Evolutionary conservation across 1,140 invertebrate species (phyloP).

Genomic region (Dinoponera quadriceps): DNA sequence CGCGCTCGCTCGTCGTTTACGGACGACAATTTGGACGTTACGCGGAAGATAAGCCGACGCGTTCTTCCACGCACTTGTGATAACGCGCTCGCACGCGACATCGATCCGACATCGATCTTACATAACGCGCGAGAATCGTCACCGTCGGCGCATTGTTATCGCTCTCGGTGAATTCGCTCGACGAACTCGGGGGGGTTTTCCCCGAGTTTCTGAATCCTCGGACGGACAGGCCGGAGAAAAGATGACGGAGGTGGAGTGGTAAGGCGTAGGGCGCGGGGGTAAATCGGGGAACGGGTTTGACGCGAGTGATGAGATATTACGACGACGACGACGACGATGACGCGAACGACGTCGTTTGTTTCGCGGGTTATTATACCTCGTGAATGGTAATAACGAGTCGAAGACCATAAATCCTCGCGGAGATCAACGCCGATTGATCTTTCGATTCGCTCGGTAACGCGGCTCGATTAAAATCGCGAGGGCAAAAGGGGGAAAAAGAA

Average conservation of each 20-base stretch:
- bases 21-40: constrained; percentile 10
- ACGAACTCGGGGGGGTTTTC: too few relatives aligned
- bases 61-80: neutral
- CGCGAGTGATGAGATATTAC: constrained; percentile 6
- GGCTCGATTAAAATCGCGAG: constrained; percentile 68
- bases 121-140: too few relatives aligned
- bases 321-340: constrained; percentile 15
- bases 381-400: constrained; percentile 57
- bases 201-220: too few relatives aligned
- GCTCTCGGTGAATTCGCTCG: too few relatives aligned
- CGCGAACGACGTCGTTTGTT: constrained; percentile 47
- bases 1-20: constrained; percentile 11
- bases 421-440: constrained; percentile 62
- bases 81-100: neutral
- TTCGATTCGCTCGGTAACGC: constrained; percentile 64
- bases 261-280: too few relatives aligned
- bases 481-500: neutral
- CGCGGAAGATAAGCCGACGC: neutral
- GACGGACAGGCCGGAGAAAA: too few relatives aligned
- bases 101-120: too few relatives aligned
- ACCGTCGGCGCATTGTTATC: too few relatives aligned
- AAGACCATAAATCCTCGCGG: constrained; percentile 50
- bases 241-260: too few relatives aligned
- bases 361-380: constrained; percentile 54
- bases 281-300: neutral